Conservation (phyloP, 2,888 invertebrate genomes). For the Leucoma salicis region DNA sequence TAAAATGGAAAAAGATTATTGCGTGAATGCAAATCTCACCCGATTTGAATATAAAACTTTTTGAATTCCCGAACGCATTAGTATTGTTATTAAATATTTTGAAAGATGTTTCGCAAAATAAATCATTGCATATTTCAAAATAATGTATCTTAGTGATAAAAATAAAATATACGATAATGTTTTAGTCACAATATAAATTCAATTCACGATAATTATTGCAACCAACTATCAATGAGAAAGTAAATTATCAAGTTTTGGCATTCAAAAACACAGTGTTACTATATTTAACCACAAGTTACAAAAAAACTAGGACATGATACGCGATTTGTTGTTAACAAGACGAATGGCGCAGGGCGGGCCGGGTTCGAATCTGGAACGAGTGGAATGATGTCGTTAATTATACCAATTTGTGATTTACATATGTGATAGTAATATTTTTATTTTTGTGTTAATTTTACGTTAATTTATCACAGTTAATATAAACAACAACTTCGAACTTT, state of each 20-base stretch:
- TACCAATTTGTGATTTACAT: conserved; percentile 28
- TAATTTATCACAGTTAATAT: too few relatives aligned
- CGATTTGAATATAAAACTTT: too few relatives aligned
- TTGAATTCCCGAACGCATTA: too few relatives aligned
- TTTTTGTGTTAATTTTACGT: too few relatives aligned
- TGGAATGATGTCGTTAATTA: conserved; percentile 30
- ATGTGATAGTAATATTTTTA: too few relatives aligned
- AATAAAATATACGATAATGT: background rate
- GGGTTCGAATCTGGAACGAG: conserved; percentile 30
- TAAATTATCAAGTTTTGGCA: conserved; percentile 4
- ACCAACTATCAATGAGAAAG: conserved; percentile 7
- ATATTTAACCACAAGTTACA: conserved; percentile 10
- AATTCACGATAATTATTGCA: background rate
- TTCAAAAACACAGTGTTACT: background rate
- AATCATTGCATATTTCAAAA: too few relatives aligned
- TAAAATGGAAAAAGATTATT: too few relatives aligned
- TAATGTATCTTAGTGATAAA: too few relatives aligned
- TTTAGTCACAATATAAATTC: background rate
- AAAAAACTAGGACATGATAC: conserved; percentile 40
- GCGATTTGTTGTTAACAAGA: conserved; percentile 54
- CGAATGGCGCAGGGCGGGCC: conserved; percentile 37
- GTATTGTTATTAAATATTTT: too few relatives aligned
- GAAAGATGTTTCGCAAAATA: too few relatives aligned
- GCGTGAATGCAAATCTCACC: too few relatives aligned
- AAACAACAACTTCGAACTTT: too few relatives aligned